Percentiles rank a stretch among this genome's conserved stretches.
Evolutionary conservation across 2,113 vertebrate genomes (phyloP).

Genomic region (Dipodomys spectabilis): DNA sequence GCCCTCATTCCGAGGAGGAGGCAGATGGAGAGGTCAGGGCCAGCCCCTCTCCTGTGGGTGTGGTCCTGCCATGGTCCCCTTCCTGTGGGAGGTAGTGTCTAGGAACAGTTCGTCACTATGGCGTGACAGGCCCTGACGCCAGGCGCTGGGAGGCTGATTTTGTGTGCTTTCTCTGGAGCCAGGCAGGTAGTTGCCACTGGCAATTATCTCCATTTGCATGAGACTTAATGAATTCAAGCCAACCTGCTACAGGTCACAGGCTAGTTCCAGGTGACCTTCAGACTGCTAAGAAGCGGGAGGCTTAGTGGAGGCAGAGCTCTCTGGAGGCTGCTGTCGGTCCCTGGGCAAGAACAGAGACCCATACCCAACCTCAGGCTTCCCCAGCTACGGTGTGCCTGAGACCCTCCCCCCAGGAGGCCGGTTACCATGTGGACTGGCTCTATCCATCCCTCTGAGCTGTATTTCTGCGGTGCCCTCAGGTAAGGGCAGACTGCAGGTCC

Average conservation of each 20-base stretch:
- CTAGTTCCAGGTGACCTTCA: background rate
- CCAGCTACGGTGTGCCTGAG: fast-evolving
- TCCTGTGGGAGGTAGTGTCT: background rate
- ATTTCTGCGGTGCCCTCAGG: background rate
- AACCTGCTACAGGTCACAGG: background rate
- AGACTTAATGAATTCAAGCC: background rate
- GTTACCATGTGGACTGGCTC: background rate
- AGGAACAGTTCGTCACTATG: background rate
- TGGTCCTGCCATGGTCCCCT: fast-evolving
- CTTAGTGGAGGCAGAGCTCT: background rate
- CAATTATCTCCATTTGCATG: background rate
- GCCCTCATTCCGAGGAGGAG: background rate
- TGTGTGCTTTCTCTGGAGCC: no score
- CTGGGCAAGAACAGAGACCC: background rate
- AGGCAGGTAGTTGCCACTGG: no score
- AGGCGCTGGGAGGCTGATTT: no score
- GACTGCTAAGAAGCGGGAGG: background rate
- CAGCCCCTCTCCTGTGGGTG: background rate
- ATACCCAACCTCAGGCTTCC: background rate
- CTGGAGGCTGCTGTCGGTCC: background rate
- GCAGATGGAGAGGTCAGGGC: background rate
- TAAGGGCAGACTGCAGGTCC: background rate
- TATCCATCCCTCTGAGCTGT: background rate
- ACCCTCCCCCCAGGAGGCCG: background rate
- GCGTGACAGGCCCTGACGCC: background rate